Base-by-base conservation (phyloP, 2,888 invertebrate genomes). In the Calliphora vomitoria region DNA sequence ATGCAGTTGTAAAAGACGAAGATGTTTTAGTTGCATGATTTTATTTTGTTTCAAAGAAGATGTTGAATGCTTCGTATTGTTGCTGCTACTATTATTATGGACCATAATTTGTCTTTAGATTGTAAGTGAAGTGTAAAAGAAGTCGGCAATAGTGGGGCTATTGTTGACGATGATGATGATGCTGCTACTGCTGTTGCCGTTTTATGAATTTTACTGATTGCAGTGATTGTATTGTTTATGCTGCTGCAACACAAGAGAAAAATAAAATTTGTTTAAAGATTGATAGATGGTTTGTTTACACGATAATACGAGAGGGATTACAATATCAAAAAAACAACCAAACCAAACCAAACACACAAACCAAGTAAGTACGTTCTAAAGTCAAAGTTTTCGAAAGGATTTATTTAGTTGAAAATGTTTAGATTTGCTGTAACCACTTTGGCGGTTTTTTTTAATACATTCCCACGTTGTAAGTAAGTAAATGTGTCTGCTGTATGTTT, bases 1-100 rank as follows among this genome's bases (percentile, higher is more conserved):
- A 64, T 85, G 89, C 87, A 87, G 85, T 82, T 89, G 87, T 82
- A 88, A 74, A 78, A 84, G 84, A 89, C 88, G 90, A 89, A 89
- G 89, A 89, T 89, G 89, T 86, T 75, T 87, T 20, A 60, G 87
- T 81, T 82, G 83, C 81, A 75, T 85, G 78, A 74, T 71, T 85
- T 81, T 86, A 80, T 85, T 69, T 82, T 50, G 64, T 78, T 74
- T 76, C 44, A 82, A 76, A 64, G 66, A 76, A 64, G 83, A 75
- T 68, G 60, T 50, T 58, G 71, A 38, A n/a, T 75, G 66, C 35
- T 75, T 71, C 58, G 58, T 66, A 71, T 86, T 85, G 47, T 74
- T 85, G 84, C 20, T 80, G 69, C 74, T 79, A 79, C 85, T 82
- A 85, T 83, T 87, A 75, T 87, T 84, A 53, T 88, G 85, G 82